Evolutionary conservation across 2,113 vertebrate genomes (phyloP), one percentile per base, ranked within the genome.

Genomic region (Cyprinus carpio): DNA sequence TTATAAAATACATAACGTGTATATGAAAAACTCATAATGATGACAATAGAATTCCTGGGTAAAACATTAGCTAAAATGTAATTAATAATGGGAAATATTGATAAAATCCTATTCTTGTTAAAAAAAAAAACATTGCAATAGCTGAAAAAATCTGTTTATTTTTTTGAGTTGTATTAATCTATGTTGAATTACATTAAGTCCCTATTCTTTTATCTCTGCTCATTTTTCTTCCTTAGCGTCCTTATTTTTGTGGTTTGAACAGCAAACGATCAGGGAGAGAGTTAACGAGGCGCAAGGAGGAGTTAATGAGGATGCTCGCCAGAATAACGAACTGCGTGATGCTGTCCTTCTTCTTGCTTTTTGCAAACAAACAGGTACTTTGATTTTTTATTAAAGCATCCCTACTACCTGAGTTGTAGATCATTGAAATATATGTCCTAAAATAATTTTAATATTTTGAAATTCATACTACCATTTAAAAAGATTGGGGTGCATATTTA

Each of bases 241-340:
- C 94, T 99, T 89, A 99, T 99, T 92, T 99, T 99, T 85, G 98
- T 99, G 93, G 98, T 99, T 85, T n/a, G n/a, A 97, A 99, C 94
- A 99, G 97, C 89, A n/a, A 99, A 99, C 4, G 98, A 99, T 90
- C 93, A n/a, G 97, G 89, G 98, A 99, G 90, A 95, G 98, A 51
- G 97, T 99, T 85, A 98, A 98, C 1, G 98, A 99, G 91, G 97
- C 97, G 0, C 95, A 97, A n/a, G 69, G 98, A 99, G 93, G 98
- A 99, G 93, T 94, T 99, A 87, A 98, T 99, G 98, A 94, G 97
- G 92, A 99, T 99, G 98, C 93, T 99, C 89, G 97, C n/a, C 97
- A 0, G 98, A 99, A 88, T n/a, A 97, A 99, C 1, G 98, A 99
- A 89, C 93, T 99, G 89, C 94, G 96, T 87, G 97, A 99, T 81